Conservation (phyloP, 2,113 vertebrate genomes). For the Cyphomyrus plagiostoma region DNA sequence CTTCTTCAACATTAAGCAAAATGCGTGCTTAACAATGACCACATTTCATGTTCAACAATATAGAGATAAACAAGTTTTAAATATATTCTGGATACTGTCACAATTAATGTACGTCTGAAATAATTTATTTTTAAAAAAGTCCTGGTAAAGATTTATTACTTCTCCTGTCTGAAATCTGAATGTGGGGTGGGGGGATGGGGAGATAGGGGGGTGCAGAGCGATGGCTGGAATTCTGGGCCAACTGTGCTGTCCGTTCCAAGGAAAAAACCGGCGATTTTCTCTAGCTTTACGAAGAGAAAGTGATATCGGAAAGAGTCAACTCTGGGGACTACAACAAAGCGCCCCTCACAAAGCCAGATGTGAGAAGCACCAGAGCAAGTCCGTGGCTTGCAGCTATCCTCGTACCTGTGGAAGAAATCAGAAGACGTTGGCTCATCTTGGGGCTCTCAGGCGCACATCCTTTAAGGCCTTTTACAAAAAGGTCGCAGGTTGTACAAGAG, state of each 20-base stretch:
- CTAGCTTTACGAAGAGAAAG: constrained; percentile 82
- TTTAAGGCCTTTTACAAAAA: neutral
- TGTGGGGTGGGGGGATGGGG: constrained; percentile 52
- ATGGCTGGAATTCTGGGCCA: constrained; percentile 74
- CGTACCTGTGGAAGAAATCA: constrained; percentile 83
- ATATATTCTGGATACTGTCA: neutral
- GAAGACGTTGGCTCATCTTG: constrained; percentile 58
- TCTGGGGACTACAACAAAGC: constrained; percentile 87
- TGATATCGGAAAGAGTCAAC: constrained; percentile 80
- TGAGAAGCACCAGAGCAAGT: constrained; percentile 84
- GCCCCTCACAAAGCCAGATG: constrained; percentile 79
- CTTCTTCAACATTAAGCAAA: constrained; percentile 3
- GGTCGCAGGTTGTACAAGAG: neutral
- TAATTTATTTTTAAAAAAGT: neutral
- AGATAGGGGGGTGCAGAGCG: constrained; percentile 52
- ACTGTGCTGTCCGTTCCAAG: constrained; percentile 75
- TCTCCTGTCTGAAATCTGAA: constrained; percentile 72
- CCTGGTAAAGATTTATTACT: constrained; percentile 41
- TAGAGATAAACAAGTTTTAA: neutral
- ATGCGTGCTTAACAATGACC: neutral
- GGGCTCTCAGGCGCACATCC: neutral
- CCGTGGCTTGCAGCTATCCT: constrained; percentile 86
- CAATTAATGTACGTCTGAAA: neutral
- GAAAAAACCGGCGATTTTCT: constrained; percentile 79
- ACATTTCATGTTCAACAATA: neutral